A percentile compares a stretch with the other conserved stretches of the same genome.
Conservation (phyloP, 2,113 vertebrate species). For the Pedetes capensis region DNA sequence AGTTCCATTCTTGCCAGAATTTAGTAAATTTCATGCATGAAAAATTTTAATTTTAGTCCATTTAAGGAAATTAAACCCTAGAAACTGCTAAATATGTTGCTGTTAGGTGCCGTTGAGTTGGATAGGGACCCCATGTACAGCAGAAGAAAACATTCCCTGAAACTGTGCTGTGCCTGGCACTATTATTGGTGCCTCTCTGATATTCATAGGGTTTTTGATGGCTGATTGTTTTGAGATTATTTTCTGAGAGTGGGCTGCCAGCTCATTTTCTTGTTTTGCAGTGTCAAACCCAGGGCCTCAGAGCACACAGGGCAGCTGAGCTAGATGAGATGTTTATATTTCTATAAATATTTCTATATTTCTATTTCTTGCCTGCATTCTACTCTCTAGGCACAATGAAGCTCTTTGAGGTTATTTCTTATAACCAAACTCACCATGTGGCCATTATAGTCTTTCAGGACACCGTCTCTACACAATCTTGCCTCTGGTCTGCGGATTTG, state of each 20-base stretch:
- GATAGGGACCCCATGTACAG: no score
- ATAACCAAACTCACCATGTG: neutral
- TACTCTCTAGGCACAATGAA: neutral
- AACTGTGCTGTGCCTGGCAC: no score
- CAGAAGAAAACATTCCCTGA: no score
- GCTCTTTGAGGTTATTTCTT: neutral
- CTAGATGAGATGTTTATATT: neutral
- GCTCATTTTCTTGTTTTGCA: no score
- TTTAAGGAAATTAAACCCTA: constrained; percentile 15
- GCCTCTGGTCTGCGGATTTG: neutral
- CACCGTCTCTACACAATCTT: neutral
- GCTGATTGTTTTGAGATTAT: no score
- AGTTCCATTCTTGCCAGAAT: constrained; percentile 16
- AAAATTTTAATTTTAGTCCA: constrained; percentile 25
- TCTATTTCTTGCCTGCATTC: neutral
- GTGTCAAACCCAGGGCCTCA: no score
- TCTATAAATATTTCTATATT: no score
- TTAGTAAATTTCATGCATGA: neutral
- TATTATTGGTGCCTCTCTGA: no score
- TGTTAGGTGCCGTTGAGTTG: no score
- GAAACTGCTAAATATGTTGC: neutral
- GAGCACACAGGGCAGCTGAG: no score
- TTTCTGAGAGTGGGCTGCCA: no score
- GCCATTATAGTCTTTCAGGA: neutral
- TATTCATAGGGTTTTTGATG: no score